Conservation (phyloP, 1,140 invertebrate species). For the Drosophila lacteicornis region DNA sequence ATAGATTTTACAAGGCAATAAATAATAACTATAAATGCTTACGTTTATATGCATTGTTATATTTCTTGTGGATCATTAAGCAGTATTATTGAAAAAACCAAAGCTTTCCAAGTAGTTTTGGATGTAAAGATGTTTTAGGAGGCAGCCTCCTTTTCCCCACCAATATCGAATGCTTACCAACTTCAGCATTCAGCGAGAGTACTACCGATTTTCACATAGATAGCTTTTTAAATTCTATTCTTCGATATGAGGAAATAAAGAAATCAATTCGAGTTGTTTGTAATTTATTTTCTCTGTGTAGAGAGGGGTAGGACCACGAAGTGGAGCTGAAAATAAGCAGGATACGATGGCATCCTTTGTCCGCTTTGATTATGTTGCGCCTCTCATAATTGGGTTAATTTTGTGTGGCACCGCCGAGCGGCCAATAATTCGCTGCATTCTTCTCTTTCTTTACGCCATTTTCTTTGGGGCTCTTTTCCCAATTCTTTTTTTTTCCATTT, state of each 20-base stretch:
- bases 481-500: constrained; percentile 11
- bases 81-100: no score
- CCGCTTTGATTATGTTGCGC: constrained; percentile 77
- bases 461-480: constrained; percentile 26
- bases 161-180: not conserved
- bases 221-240: no score
- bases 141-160: not conserved
- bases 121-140: not conserved
- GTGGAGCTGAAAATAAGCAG: constrained; percentile 16
- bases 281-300: constrained; percentile 4
- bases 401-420: constrained; percentile 60
- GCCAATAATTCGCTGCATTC: constrained; percentile 42
- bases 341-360: constrained; percentile 47
- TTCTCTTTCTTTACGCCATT: constrained; percentile 20
- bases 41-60: no score
- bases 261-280: not conserved
- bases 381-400: constrained; percentile 80
- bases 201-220: no score
- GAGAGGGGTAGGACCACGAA: not conserved
- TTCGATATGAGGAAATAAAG: not conserved
- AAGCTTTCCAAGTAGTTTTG: not conserved
- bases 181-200: not conserved
- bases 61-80: no score
- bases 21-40: not conserved
- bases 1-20: not conserved